Evolutionary conservation across 2,888 invertebrate genomes (phyloP).

Genomic region (Tetragonisca angustula): DNA sequence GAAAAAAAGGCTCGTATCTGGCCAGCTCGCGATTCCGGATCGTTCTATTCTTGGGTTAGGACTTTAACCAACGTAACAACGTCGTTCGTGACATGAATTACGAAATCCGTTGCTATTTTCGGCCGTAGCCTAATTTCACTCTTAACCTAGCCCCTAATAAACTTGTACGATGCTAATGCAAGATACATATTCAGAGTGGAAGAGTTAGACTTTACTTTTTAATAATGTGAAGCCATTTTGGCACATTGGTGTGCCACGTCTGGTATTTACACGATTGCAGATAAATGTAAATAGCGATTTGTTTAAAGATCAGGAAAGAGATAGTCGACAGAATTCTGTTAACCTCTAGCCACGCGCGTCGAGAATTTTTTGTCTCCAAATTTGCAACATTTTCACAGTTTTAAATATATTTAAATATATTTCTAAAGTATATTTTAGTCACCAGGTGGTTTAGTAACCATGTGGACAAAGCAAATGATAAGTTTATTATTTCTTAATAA

Average conservation of each 20-base stretch:
- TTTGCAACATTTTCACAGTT: no score
- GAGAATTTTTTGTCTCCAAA: no score
- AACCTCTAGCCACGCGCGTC: background rate
- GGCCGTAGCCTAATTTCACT: background rate
- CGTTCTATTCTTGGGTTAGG: constrained; percentile 24
- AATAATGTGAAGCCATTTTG: background rate
- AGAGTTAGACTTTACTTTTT: background rate
- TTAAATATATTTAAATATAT: no score
- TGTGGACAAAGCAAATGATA: no score
- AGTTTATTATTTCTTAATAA: no score
- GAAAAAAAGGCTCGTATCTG: constrained; percentile 40
- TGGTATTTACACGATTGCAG: no score
- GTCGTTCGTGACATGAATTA: constrained; percentile 33
- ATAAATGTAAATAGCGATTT: background rate
- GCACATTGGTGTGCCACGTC: background rate
- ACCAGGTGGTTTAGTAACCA: no score
- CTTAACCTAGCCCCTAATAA: background rate
- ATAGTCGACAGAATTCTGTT: background rate
- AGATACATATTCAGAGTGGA: background rate
- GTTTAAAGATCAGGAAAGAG: background rate
- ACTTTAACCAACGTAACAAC: constrained; percentile 18
- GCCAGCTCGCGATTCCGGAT: constrained; percentile 16
- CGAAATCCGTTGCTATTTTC: constrained; percentile 6
- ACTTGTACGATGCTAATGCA: background rate
- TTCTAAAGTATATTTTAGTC: no score